These are phyloP conservation scores for Maniola jurtina DNA, from an alignment of 1,140 invertebrate species.

Conservation along the genomic window DNA sequence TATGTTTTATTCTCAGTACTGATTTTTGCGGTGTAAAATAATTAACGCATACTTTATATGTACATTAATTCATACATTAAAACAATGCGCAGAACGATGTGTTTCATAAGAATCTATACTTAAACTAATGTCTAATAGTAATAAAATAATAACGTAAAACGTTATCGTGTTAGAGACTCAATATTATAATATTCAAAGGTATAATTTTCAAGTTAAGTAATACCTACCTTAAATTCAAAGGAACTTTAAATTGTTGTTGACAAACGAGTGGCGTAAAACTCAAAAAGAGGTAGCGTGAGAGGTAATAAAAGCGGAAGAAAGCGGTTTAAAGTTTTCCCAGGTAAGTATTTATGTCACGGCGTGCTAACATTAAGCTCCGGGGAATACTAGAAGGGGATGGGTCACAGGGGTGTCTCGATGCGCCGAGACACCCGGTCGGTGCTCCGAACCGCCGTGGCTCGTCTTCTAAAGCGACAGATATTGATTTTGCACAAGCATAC, in stretches of 20 bases:
- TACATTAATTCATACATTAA: background rate
- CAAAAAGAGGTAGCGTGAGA: conserved; percentile 42
- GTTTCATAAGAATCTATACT: background rate
- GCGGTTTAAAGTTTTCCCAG: conserved; percentile 61
- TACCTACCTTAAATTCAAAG: background rate
- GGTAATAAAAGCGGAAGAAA: conserved; percentile 59
- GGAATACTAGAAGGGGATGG: conserved; percentile 50
- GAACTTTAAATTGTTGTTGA: conserved; percentile 23
- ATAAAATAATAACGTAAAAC: background rate
- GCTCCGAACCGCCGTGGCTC: conserved; percentile 42
- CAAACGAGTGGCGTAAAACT: conserved; percentile 34
- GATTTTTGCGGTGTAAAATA: too few relatives aligned
- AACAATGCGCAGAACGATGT: background rate
- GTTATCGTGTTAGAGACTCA: background rate
- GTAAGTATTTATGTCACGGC: conserved; percentile 67
- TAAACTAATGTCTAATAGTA: background rate
- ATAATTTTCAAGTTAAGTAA: background rate
- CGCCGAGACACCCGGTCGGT: conserved; percentile 48
- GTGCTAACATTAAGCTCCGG: conserved; percentile 58
- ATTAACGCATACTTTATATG: background rate
- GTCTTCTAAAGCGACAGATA: conserved; percentile 50
- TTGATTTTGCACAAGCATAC: conserved; percentile 55
- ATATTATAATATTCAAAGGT: background rate
- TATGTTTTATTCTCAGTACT: too few relatives aligned
- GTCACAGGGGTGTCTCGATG: conserved; percentile 47